Base-by-base conservation (phyloP, 1,140 invertebrate genomes). In the Rhysida immarginata region DNA sequence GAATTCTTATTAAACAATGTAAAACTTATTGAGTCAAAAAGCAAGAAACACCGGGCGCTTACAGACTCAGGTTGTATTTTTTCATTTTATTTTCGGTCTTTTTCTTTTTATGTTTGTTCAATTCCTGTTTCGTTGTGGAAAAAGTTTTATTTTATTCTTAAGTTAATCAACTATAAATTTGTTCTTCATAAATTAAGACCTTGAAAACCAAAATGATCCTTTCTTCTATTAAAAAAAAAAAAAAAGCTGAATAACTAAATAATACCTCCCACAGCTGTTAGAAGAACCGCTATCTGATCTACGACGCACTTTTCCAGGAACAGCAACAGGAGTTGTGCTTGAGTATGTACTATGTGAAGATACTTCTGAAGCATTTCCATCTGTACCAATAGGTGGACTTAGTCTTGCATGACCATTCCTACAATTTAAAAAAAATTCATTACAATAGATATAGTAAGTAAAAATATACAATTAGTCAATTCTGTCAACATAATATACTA, bases 241-340 rank as follows among this genome's bases (percentile, higher is more conserved):
- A 20, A 11, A n/a, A 11, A 46, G 11, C 18, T 46, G 11, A 46
- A 20, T 46, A 11, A 3, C 23, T 20, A 46, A 20, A 46, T 20
- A 20, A n/a, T 23, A 54, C 53, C 53, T 54, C 3, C 53, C 59
- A 42, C 51, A 53, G 20, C 59, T 24, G 13, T 49, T 16, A 16
- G 46, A 23, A 2, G 21, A 27, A 2, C 11, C 14, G 46, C 46
- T 45, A 25, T 53, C 43, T 3, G 25, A 46, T 44, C 45, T 44
- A 21, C 5, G 14, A 14, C 20, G 21, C 11, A 35, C 23, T 1
- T 27, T 48, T 13, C n/a, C 48, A 2, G 59, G 59, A 49, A 60
- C 59, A n/a, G 59, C 58, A 14, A 60, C 58, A 11, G 59, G 59
- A 26, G 50, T 48, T 14, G 55, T 45, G 11, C 20, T 51, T 2